Percentiles rank a stretch among this genome's conserved stretches.
Evolutionary conservation across 1,140 invertebrate species (phyloP).

Genomic region (Diuraphis noxia): DNA sequence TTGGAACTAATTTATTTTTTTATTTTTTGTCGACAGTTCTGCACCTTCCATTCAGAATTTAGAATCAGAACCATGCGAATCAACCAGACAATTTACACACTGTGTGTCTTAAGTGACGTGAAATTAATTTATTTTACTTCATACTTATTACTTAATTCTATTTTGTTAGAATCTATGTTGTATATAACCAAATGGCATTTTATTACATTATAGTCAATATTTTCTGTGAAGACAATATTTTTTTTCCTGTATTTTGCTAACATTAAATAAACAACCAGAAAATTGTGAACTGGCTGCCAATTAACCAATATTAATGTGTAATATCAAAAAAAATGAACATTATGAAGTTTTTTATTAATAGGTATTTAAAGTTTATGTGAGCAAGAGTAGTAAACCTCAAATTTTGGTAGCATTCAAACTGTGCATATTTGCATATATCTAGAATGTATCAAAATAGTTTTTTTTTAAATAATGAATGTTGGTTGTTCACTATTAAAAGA

Average conservation of each 20-base stretch:
- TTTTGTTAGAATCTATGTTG: conserved; percentile 35
- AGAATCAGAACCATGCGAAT: conserved; percentile 27
- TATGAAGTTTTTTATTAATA: not conserved
- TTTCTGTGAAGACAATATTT: conserved; percentile 31
- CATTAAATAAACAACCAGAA: not conserved
- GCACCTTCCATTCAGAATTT: not conserved
- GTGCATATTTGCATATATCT: not conserved
- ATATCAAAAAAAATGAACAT: not conserved
- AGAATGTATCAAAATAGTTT: not conserved
- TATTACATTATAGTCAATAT: conserved; percentile 37
- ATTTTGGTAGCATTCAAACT: not conserved
- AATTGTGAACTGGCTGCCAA: not conserved
- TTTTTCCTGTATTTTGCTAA: not conserved
- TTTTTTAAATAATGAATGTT: not conserved
- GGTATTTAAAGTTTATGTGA: not conserved
- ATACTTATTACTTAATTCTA: conserved; percentile 35
- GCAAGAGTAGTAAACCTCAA: not conserved
- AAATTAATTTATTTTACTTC: conserved; percentile 23
- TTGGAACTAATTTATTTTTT: not conserved
- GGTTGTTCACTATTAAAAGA: not conserved
- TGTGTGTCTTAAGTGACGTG: conserved; percentile 26
- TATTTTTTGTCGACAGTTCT: conserved; percentile 29
- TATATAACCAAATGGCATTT: conserved; percentile 29
- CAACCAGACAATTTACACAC: conserved; percentile 24
- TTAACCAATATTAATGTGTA: not conserved